Conservation (phyloP, 2,888 invertebrate species). For the Cinara cedri region DNA sequence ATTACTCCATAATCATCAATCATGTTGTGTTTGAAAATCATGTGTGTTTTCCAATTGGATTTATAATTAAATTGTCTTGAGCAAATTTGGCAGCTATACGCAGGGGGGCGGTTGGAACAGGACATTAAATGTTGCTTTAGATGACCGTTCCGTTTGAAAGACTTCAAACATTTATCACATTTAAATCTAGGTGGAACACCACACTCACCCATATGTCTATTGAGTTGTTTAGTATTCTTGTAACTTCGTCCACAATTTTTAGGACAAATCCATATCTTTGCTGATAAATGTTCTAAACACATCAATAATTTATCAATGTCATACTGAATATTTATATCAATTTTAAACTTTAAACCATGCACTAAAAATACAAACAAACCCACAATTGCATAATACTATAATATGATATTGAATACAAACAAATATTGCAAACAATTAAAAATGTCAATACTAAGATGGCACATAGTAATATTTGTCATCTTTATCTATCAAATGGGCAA, state of each 20-base stretch:
- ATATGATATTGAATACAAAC: too few species aligned
- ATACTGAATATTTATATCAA: not conserved
- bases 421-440: too few species aligned
- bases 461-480: too few species aligned
- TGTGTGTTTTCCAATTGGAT: conserved; percentile 44
- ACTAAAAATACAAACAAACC: not conserved
- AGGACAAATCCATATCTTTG: conserved; percentile 43
- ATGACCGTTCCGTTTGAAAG: conserved; percentile 54
- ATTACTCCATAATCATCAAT: conserved; percentile 2
- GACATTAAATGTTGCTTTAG: conserved; percentile 39
- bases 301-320: not conserved
- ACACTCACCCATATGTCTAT: conserved; percentile 63
- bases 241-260: conserved; percentile 60
- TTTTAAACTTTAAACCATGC: conserved; percentile 15
- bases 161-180: conserved; percentile 59
- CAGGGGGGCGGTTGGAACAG: conserved; percentile 18
- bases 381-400: too few species aligned
- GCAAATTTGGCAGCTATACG: conserved; percentile 29
- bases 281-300: conserved; percentile 19
- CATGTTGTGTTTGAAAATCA: conserved; percentile 36
- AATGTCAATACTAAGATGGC: too few species aligned
- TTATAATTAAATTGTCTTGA: conserved; percentile 28
- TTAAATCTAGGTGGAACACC: conserved; percentile 60
- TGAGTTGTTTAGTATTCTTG: conserved; percentile 61
- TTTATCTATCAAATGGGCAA: too few species aligned